phyloP scores from a whole-genome alignment of 2,113 vertebrate species.

The Thryonomys swinderianus region DNA sequence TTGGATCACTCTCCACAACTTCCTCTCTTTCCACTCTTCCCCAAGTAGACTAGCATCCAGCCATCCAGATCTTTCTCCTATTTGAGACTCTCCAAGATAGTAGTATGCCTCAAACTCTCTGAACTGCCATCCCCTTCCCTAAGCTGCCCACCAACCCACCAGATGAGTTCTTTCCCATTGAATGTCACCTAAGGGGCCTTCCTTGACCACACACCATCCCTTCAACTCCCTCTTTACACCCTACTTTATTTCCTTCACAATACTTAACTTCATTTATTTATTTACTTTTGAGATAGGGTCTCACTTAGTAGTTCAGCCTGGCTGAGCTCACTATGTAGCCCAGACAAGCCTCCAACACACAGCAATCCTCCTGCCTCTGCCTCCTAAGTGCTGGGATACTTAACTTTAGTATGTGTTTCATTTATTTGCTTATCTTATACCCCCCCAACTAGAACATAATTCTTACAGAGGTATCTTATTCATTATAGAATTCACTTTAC shows the following conservation, averaged over 20 bases:
- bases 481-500: neutral
- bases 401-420: neutral
- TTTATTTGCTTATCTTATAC: neutral
- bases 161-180: neutral
- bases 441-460: neutral
- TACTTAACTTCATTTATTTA: neutral
- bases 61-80: neutral
- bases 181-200: neutral
- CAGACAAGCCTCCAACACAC: too few species aligned
- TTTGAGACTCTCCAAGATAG: neutral
- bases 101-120: neutral
- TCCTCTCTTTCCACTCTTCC: neutral
- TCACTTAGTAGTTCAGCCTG: too few species aligned
- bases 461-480: neutral
- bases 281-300: too few species aligned
- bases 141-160: neutral
- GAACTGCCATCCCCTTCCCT: neutral
- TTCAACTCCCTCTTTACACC: neutral
- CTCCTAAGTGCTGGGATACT: too few species aligned
- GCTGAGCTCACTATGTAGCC: too few species aligned
- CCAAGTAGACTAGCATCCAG: neutral
- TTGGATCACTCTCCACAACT: neutral
- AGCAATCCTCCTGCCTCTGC: too few species aligned
- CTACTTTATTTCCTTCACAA: neutral
- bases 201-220: neutral